These are phyloP conservation scores for Charadrius vociferus DNA, from an alignment of 2,113 vertebrate genomes.

Conservation along the genomic window DNA sequence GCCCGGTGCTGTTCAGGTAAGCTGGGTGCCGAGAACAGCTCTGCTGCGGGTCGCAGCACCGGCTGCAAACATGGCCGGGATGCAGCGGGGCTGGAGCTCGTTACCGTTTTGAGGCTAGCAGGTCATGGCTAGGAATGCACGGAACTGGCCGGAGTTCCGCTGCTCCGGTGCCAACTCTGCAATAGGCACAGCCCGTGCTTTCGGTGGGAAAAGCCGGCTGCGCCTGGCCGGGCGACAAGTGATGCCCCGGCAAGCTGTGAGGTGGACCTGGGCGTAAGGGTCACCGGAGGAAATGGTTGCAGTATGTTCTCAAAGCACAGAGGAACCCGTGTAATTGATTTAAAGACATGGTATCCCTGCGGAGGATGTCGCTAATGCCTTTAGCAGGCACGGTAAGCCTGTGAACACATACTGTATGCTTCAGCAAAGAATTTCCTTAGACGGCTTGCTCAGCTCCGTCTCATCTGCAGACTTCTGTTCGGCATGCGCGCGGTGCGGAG, in stretches of 20 bases:
- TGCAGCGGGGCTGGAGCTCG: rapidly evolving
- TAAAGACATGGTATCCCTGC: slow-evolving; percentile 14
- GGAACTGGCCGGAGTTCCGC: rapidly evolving
- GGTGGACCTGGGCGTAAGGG: background rate
- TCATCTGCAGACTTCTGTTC: background rate
- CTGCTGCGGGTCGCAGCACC: rapidly evolving
- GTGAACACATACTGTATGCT: background rate
- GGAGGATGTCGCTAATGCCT: slow-evolving; percentile 24
- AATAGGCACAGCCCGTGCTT: rapidly evolving
- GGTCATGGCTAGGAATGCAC: background rate
- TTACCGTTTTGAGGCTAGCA: background rate
- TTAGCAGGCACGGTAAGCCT: background rate
- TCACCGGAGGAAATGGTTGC: slow-evolving; percentile 13
- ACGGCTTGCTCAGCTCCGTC: background rate
- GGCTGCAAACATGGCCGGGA: rapidly evolving
- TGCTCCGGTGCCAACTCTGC: rapidly evolving
- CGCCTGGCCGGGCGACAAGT: rapidly evolving
- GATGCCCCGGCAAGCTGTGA: background rate
- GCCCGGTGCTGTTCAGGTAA: background rate
- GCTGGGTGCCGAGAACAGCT: background rate
- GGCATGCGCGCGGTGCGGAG: rapidly evolving
- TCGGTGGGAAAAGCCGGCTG: rapidly evolving
- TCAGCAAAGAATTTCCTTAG: slow-evolving; percentile 28
- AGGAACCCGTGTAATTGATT: slow-evolving; percentile 32
- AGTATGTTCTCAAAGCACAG: background rate